Evolutionary conservation across 1,140 invertebrate species (phyloP).

Genomic region (Aricia agestis): DNA sequence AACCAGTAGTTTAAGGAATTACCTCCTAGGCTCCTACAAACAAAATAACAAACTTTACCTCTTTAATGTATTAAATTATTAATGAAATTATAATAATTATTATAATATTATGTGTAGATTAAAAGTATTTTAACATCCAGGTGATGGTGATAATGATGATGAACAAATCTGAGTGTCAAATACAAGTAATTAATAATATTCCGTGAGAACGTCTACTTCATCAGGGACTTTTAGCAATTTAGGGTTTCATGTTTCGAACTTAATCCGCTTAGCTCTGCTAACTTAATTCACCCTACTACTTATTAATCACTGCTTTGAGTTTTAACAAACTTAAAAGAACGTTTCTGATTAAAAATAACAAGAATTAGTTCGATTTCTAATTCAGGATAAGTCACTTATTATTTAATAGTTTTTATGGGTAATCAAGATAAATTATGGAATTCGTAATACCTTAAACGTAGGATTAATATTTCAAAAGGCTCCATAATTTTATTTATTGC

Average conservation of each 20-base stretch:
- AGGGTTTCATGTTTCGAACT: neutral
- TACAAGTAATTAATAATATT: conserved; percentile 19
- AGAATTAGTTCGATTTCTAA: neutral
- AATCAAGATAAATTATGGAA: no score
- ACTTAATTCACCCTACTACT: conserved; percentile 1
- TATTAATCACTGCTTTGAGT: neutral
- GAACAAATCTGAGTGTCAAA: conserved; percentile 70
- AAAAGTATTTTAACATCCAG: no score
- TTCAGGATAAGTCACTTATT: neutral
- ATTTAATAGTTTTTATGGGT: no score
- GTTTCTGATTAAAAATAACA: neutral
- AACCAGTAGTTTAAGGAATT: no score
- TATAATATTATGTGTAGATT: no score
- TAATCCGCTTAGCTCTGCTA: neutral
- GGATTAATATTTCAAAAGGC: no score
- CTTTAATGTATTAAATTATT: no score
- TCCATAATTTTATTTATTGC: no score
- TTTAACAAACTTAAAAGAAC: neutral
- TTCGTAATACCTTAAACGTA: no score
- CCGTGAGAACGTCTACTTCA: neutral
- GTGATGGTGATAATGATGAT: neutral
- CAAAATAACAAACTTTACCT: no score
- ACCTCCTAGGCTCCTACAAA: no score
- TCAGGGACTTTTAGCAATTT: neutral
- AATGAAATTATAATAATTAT: no score